Evolutionary conservation across 92 coral and sea anemone species (phyloP).

Genomic region (Meandrina meandrites): DNA sequence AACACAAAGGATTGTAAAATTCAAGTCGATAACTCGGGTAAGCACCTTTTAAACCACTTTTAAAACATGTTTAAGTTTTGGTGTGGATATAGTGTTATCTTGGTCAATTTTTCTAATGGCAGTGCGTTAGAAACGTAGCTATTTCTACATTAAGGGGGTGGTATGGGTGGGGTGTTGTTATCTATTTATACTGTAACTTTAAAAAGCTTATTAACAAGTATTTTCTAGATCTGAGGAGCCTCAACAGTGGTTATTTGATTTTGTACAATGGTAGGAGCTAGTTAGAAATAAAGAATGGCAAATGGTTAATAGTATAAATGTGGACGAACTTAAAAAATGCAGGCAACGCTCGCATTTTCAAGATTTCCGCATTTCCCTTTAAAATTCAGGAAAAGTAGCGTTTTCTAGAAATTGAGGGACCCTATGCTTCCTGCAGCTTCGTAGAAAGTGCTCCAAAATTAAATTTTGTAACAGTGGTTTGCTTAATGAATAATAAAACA

Average conservation of each 20-base stretch:
- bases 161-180: background rate
- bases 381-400: background rate
- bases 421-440: background rate
- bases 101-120: background rate
- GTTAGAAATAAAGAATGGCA: background rate
- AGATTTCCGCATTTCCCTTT: background rate
- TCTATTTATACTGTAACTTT: background rate
- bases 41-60: background rate
- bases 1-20: background rate
- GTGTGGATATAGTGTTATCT: background rate
- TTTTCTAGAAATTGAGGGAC: background rate
- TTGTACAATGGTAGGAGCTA: background rate
- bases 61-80: background rate
- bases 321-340: too few species aligned
- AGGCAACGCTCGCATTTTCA: background rate
- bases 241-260: background rate
- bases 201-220: background rate
- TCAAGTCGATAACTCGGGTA: background rate
- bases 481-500: background rate
- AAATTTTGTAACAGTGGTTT: background rate
- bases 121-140: background rate
- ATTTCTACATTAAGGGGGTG: background rate
- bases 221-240: background rate
- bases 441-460: background rate
- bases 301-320: too few species aligned